Base-by-base conservation (phyloP, 2,113 vertebrate genomes). In the Sphaerodactylus townsendi region DNA sequence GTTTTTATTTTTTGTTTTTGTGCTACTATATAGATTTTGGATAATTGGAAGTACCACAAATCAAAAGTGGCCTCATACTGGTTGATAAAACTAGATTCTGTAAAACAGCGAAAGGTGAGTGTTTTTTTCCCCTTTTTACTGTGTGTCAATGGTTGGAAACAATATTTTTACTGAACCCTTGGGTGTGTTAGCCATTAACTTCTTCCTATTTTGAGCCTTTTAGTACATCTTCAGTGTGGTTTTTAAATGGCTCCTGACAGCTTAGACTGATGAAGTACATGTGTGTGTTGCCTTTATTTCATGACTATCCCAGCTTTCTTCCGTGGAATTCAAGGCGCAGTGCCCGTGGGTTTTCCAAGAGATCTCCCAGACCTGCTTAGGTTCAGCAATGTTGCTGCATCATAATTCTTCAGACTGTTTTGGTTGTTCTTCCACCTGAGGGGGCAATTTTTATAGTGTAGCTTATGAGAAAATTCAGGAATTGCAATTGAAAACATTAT, bases 21-120 rank as follows among this genome's bases (percentile, higher is more conserved):
- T 3, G 8, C 17, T 78, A 68, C 81, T 19, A 81, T 90, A 88
- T 91, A 99, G 99, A 99, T 99, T 85, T 96, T 98, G 44, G 98
- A 99, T 95, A 99, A 99, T 91, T 99, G 99, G 99, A 98, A 98
- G 84, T 96, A 97, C 91, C 98, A 99, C 94, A 99, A 99, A 96
- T 96, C 98, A 95, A 99, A 98, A 94, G 98, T 99, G 77, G 98
- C 98, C 82, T 98, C 98, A 37, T 99, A 97, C 84, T 99, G 99
- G 99, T 93, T 99, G 68, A 97, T 99, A 93, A 99, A 99, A 94
- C 93, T 99, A 94, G 99, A 99, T 91, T 97, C 98, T 77, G 96
- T 93, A 83, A 99, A 99, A 94, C 99, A 99, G 89, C 95, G 98
- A 84, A 99, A 99, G 96, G 99, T 98, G 89, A 97, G 97, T 93